Percentiles rank a stretch among this genome's conserved stretches.
Conservation (phyloP, 2,888 invertebrate species). For the Agonopterix heracliana region DNA sequence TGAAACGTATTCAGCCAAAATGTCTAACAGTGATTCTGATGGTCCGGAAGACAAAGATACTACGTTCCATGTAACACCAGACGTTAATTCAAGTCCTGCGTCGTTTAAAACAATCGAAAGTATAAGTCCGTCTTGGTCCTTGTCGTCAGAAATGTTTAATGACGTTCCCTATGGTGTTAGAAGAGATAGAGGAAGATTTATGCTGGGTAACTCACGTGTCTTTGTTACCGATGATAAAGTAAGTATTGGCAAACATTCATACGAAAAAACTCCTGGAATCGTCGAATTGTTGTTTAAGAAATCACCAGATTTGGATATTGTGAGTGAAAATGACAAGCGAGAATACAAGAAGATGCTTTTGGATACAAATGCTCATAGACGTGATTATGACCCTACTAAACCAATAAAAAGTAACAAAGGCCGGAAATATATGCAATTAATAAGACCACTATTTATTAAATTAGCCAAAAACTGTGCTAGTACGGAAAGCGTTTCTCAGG, state of each 20-base stretch:
- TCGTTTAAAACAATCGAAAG: too few relatives aligned
- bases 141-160: not conserved
- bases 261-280: conserved; percentile 8
- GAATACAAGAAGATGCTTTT: conserved; percentile 10
- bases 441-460: conserved; percentile 5
- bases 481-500: not conserved
- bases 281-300: conserved; percentile 8
- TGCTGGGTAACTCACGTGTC: conserved; percentile 9
- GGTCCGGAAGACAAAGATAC: too few relatives aligned
- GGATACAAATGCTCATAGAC: conserved; percentile 12
- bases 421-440: conserved; percentile 8
- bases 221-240: not conserved
- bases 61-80: too few relatives aligned
- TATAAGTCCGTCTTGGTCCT: not conserved
- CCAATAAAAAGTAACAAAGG: conserved; percentile 13
- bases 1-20: too few relatives aligned
- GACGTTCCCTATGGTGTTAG: conserved; percentile 9
- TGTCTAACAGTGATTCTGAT: too few relatives aligned
- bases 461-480: not conserved
- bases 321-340: conserved; percentile 8
- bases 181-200: conserved; percentile 3
- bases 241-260: conserved; percentile 2
- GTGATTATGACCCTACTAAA: conserved; percentile 11
- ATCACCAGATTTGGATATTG: conserved; percentile 2
- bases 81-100: too few relatives aligned